phyloP scores from a whole-genome alignment of 2,888 invertebrate species.

The Drosophila kokeensis region DNA sequence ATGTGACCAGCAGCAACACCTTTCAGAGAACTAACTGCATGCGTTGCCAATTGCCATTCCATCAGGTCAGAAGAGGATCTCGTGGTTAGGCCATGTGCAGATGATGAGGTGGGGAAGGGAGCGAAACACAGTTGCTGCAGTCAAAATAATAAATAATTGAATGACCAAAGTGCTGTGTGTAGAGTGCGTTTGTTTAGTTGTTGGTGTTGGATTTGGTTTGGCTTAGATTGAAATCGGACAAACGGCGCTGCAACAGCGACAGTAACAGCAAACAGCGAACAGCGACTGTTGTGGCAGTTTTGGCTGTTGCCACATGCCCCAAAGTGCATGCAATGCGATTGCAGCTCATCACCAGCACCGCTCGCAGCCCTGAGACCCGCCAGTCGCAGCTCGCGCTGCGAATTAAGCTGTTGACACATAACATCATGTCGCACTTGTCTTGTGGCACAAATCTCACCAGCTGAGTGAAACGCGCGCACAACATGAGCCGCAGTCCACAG shows the following conservation, averaged over 20 bases:
- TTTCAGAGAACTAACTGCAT: slow-evolving; percentile 4
- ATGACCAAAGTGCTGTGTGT: slow-evolving; percentile 53
- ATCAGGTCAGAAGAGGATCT: slow-evolving; percentile 23
- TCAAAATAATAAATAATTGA: slow-evolving; percentile 68
- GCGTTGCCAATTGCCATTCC: slow-evolving; percentile 17
- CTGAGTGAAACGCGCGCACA: slow-evolving; percentile 79
- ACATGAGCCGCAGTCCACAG: slow-evolving; percentile 59
- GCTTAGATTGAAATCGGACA: slow-evolving; percentile 61
- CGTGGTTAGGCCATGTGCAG: neutral
- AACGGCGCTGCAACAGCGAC: slow-evolving; percentile 40
- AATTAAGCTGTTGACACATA: slow-evolving; percentile 85
- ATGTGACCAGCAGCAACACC: slow-evolving; percentile 21
- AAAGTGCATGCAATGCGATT: slow-evolving; percentile 37
- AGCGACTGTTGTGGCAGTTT: slow-evolving; percentile 7
- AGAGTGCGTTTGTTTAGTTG: slow-evolving; percentile 16
- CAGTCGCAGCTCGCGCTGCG: slow-evolving; percentile 70
- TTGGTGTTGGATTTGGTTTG: slow-evolving; percentile 48
- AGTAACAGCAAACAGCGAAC: slow-evolving; percentile 29
- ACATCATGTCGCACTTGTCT: slow-evolving; percentile 85
- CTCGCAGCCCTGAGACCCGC: slow-evolving; percentile 33
- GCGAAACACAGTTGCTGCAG: slow-evolving; percentile 33
- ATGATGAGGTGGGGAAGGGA: neutral
- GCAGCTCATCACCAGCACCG: slow-evolving; percentile 45
- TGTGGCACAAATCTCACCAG: slow-evolving; percentile 79
- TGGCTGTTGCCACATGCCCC: slow-evolving; percentile 42